Base-by-base conservation (phyloP, 2,113 vertebrate genomes). In the Lathamus discolor region DNA sequence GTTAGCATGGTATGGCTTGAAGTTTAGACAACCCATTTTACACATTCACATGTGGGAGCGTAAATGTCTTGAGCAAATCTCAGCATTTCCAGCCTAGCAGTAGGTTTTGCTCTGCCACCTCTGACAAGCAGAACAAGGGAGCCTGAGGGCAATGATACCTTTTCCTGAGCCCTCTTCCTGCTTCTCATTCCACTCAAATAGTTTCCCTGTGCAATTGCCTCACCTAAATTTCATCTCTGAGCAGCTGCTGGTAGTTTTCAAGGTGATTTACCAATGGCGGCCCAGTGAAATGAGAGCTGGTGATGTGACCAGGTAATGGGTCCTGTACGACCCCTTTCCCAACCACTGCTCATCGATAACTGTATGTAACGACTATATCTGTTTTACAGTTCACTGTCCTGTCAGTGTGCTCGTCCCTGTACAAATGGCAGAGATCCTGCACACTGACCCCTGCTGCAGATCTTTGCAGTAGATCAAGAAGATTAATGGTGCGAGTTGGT, bases 381-480 rank as follows among this genome's bases (percentile, higher is more conserved):
- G 92, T 5, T 64, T 59, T 51, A 46, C 86, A 25, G 23, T 33
- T 76, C 86, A 3, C 82, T 81, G 88, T 86, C 89, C 87, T 62
- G 69, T 63, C 89, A 39, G 52, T 7, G 68, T 61, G 68, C 89
- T 86, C 8, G 28, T 91, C 93, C 84, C 84, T 83, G 76, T 48
- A 31, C 84, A 29, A 93, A 91, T 6, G 79, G 90, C 94, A 90
- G 77, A 85, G 92, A 83, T 72, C 62, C 86, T 18, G 70, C 92
- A 75, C 20, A 7, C 81, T 93, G 96, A 97, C 97, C 96, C 89
- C 43, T 66, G 93, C 91, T 66, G 91, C 95, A 95, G 89, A 76
- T 94, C 76, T 73, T 93, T 43, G 91, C 95, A 93, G 77, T 96
- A 96, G 92, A 96, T 97, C 97, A 97, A 93, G 62, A 96, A 97